Evolutionary conservation across 92 coral and sea anemone genomes (phyloP), one percentile per base, ranked within the genome.

Genomic region (Montipora capitata): DNA sequence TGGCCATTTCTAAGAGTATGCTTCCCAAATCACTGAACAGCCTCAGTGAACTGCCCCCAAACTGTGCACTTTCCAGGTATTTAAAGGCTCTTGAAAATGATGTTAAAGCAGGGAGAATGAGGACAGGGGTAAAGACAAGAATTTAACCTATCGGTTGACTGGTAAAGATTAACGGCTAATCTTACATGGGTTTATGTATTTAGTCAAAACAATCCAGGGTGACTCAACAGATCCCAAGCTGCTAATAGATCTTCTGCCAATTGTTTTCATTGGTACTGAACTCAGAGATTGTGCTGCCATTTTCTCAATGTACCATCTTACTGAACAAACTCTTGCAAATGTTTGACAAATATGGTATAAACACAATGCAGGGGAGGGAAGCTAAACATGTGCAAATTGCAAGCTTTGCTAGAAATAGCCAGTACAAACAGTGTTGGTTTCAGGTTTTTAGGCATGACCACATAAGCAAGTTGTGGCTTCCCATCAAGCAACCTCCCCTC

Each of bases 351-450:
- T 92, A 79, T 89, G 93, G 91, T 16, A 79, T 88, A 35, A 79
- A 79, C 57, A 89, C 91, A 4, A 85, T 93, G 95, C 93, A 93
- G 70, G 91, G 95, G 7, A 78, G 95, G 63, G 95, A 93, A 81
- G 95, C 91, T 15, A 93, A 92, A 68, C 91, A 92, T 85, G 90
- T n/a, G n/a, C n/a, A n/a, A n/a, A n/a, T n/a, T n/a, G n/a, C n/a
- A n/a, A n/a, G n/a, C n/a, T n/a, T n/a, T 79, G 95, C 95, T 9
- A 88, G 78, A 74, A 80, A 92, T 81, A 79, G 85, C 66, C 62
- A 13, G 48, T 80, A 17, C 59, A 88, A 83, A 67, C 78, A 87
- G 41, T 11, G 94, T 8, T 86, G 94, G 91, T 73, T 14, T 48
- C 85, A 76, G 74, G 87, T 92, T 41, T 90, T 77, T 45, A 72